Percentiles rank a stretch among this genome's conserved stretches.
Conservation (phyloP, 2,888 invertebrate genomes). For the Papilio protenor region DNA sequence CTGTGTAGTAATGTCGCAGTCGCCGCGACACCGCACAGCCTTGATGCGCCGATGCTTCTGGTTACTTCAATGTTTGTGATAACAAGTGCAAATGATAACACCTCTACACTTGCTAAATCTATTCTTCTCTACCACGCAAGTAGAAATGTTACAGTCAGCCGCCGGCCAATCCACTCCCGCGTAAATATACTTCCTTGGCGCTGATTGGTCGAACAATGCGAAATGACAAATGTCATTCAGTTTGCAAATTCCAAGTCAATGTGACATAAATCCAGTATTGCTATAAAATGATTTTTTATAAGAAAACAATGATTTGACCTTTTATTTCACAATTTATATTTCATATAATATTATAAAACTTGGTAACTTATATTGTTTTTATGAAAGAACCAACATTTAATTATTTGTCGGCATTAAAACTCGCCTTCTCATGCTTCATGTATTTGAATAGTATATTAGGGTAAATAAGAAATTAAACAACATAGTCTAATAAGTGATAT, state of each 20-base stretch:
- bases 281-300: constrained; percentile 20
- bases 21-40: not conserved
- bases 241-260: constrained; percentile 21
- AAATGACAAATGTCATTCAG: constrained; percentile 7
- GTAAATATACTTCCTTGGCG: not conserved
- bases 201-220: constrained; percentile 23
- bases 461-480: constrained; percentile 50
- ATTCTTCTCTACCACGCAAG: constrained; percentile 4
- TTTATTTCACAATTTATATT: not conserved
- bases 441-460: not conserved
- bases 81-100: constrained; percentile 31
- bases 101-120: constrained; percentile 17
- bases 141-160: constrained; percentile 39
- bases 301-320: constrained; percentile 10
- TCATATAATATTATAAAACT: not conserved
- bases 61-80: constrained; percentile 40
- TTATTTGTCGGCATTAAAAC: not conserved
- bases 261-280: constrained; percentile 15
- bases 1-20: constrained; percentile 40
- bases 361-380: not conserved
- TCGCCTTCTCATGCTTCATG: not conserved
- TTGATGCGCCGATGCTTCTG: constrained; percentile 41
- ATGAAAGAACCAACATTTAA: not conserved
- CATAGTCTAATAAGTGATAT: constrained; percentile 70
- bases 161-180: constrained; percentile 42